phyloP scores from a whole-genome alignment of 2,113 vertebrate species.

The Muntiacus muntjak region DNA sequence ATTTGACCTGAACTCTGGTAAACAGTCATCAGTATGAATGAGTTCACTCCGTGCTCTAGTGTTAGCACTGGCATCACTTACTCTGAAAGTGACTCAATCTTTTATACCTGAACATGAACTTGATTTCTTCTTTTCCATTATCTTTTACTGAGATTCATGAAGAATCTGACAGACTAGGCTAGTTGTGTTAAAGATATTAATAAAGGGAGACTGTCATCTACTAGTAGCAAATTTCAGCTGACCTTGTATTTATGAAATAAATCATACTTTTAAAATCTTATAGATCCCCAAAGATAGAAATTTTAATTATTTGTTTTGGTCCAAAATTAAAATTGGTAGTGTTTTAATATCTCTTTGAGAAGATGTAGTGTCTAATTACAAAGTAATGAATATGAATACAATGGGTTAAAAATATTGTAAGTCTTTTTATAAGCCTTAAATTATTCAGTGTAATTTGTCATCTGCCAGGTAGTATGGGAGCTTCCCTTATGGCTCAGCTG shows the following conservation, averaged over 20 bases:
- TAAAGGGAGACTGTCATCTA: not conserved
- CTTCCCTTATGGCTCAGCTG: not conserved
- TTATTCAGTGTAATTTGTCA: constrained; percentile 7
- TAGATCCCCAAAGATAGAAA: not conserved
- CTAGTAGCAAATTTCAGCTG: not conserved
- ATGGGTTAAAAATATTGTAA: not conserved
- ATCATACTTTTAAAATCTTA: not conserved
- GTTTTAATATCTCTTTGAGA: constrained; percentile 17
- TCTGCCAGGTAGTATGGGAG: not conserved
- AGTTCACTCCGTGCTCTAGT: not conserved
- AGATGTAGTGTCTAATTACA: not conserved
- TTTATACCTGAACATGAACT: not conserved
- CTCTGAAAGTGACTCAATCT: not conserved
- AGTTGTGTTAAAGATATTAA: not conserved
- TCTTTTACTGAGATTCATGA: not conserved
- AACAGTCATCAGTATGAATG: not conserved
- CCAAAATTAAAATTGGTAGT: constrained; percentile 4
- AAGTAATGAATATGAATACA: not conserved
- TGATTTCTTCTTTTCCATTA: not conserved
- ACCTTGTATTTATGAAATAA: not conserved
- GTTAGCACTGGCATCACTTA: not conserved
- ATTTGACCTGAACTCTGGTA: not conserved
- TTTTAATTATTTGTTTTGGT: not conserved
- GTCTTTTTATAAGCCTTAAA: not conserved
- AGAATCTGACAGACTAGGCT: not conserved